Evolutionary conservation across 2,113 vertebrate genomes (phyloP).

Genomic region (Solea senegalensis): DNA sequence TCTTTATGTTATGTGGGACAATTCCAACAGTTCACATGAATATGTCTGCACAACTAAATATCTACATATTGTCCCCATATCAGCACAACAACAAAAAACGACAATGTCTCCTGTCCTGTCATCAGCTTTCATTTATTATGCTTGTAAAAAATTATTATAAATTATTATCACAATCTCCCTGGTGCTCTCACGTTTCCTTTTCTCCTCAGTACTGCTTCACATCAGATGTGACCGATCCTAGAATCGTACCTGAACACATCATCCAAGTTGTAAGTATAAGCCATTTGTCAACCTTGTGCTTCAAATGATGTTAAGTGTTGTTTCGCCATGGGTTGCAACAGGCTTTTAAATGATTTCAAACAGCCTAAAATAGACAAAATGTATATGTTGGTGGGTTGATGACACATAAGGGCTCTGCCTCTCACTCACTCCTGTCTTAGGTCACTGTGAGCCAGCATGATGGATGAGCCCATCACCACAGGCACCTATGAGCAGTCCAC

Average conservation of each 20-base stretch:
- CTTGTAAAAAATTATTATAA: background rate
- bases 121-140: background rate
- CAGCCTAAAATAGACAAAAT: no score
- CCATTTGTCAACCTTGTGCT: background rate
- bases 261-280: background rate
- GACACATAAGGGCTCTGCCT: slow-evolving; percentile 35
- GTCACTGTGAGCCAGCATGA: slow-evolving; percentile 30
- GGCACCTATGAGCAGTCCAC: slow-evolving; percentile 5
- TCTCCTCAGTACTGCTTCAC: background rate
- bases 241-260: background rate
- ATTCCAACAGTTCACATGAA: background rate
- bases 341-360: slow-evolving; percentile 4
- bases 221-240: background rate
- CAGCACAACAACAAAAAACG: background rate
- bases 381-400: slow-evolving; percentile 24
- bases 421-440: slow-evolving; percentile 25
- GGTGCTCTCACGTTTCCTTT: background rate
- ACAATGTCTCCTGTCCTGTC: background rate
- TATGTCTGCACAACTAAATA: slow-evolving; percentile 4
- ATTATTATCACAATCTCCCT: background rate
- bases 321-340: background rate
- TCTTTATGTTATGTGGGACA: no score
- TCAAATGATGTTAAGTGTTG: slow-evolving; percentile 1
- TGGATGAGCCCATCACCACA: slow-evolving; percentile 17
- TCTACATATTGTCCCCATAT: background rate